Evolutionary conservation across 2,888 invertebrate genomes (phyloP).

Genomic region (Cheilosia soror): DNA sequence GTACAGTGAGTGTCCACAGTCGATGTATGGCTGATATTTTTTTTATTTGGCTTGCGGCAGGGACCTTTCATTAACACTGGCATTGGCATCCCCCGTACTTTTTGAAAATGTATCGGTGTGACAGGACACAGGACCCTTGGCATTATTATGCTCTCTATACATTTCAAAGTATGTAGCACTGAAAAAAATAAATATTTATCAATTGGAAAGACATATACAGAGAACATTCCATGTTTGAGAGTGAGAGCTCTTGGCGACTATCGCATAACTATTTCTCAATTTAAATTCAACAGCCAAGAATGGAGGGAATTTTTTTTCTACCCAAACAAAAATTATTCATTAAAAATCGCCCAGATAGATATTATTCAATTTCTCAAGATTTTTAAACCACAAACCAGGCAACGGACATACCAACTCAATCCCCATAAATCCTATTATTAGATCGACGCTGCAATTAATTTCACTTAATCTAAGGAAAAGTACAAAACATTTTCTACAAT

Average conservation of each 20-base stretch:
- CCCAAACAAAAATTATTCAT: neutral
- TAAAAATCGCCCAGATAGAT: constrained; percentile 4
- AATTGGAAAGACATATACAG: neutral
- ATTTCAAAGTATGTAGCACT: neutral
- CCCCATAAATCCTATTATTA: constrained; percentile 62
- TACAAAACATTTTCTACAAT: constrained; percentile 15
- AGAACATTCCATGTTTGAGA: neutral
- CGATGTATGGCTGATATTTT: constrained; percentile 4
- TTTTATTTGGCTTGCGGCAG: constrained; percentile 23
- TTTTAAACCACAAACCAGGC: neutral
- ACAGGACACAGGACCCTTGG: no score
- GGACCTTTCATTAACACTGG: constrained; percentile 57
- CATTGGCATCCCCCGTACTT: neutral
- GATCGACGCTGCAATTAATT: constrained; percentile 54
- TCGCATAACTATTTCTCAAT: neutral
- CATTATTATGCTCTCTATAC: no score
- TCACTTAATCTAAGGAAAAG: constrained; percentile 35
- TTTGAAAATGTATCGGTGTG: neutral
- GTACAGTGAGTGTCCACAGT: neutral
- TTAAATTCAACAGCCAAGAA: neutral
- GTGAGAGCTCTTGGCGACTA: no score
- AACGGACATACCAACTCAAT: neutral
- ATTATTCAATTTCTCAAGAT: neutral
- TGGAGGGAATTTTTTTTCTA: neutral
- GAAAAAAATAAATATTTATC: neutral